Conservation (phyloP, 2,888 invertebrate genomes). For the Machimus atricapillus region DNA sequence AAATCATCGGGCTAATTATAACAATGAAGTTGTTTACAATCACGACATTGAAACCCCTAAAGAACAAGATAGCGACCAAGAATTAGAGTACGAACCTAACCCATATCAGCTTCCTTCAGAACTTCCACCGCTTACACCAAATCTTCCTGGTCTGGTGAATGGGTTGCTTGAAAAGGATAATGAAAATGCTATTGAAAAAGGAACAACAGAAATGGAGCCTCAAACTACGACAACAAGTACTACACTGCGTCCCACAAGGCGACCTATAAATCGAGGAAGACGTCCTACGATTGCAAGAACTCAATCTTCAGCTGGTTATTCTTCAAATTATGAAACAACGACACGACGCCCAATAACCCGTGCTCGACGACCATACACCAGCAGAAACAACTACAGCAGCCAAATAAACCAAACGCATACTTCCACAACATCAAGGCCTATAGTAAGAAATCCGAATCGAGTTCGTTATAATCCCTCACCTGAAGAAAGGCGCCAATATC, state of each 20-base stretch:
- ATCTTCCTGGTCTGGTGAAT: constrained; percentile 69
- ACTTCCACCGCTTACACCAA: constrained; percentile 67
- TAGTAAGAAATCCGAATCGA: constrained; percentile 59
- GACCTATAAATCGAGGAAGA: constrained; percentile 65
- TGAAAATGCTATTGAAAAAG: constrained; percentile 50
- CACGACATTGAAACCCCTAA: constrained; percentile 55
- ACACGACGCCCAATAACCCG: constrained; percentile 58
- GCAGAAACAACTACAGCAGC: constrained; percentile 48
- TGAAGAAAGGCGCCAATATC: constrained; percentile 59
- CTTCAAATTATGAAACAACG: constrained; percentile 55
- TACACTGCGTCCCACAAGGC: constrained; percentile 58
- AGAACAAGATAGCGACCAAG: constrained; percentile 56
- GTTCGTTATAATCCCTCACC: constrained; percentile 61
- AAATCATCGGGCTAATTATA: constrained; percentile 54
- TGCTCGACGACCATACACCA: constrained; percentile 61
- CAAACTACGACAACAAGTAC: constrained; percentile 59
- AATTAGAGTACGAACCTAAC: constrained; percentile 61
- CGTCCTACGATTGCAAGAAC: constrained; percentile 59
- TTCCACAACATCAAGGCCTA: constrained; percentile 53
- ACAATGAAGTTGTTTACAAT: constrained; percentile 50
- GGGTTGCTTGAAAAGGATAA: constrained; percentile 66
- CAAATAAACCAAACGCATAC: constrained; percentile 44
- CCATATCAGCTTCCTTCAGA: constrained; percentile 67
- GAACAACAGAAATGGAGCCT: constrained; percentile 57
- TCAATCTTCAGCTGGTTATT: constrained; percentile 57